Conservation (phyloP, 2,888 invertebrate species). For the Lasioglossum vierecki region DNA sequence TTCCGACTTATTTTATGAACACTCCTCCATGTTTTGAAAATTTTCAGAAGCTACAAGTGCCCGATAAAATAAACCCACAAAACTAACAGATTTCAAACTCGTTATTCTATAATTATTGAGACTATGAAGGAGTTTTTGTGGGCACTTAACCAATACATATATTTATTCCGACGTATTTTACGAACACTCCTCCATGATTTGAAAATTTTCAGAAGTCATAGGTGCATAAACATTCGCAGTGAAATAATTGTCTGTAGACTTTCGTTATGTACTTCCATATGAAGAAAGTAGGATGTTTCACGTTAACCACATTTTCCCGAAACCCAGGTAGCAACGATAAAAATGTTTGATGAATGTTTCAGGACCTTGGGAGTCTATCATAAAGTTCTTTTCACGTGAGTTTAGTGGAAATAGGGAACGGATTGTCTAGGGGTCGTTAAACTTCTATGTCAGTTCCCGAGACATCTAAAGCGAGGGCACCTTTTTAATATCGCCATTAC, state of each 20-base stretch:
- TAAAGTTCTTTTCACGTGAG: background rate
- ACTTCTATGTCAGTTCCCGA: conserved; percentile 32
- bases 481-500: conserved; percentile 55
- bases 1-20: no score
- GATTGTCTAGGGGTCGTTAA: conserved; percentile 13
- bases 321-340: background rate
- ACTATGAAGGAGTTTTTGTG: no score
- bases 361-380: background rate
- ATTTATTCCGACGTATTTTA: no score
- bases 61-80: no score
- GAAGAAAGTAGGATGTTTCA: background rate
- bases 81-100: no score
- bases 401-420: background rate
- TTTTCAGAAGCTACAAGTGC: no score
- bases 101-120: no score
- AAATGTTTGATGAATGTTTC: background rate
- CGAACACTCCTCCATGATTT: no score
- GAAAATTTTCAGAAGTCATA: no score
- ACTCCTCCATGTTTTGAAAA: no score
- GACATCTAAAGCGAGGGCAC: conserved; percentile 26
- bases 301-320: background rate
- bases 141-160: no score
- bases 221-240: no score
- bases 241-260: background rate
- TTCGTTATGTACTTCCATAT: background rate